phyloP scores from a whole-genome alignment of 2,888 invertebrate genomes.

The Leuctra nigra region DNA sequence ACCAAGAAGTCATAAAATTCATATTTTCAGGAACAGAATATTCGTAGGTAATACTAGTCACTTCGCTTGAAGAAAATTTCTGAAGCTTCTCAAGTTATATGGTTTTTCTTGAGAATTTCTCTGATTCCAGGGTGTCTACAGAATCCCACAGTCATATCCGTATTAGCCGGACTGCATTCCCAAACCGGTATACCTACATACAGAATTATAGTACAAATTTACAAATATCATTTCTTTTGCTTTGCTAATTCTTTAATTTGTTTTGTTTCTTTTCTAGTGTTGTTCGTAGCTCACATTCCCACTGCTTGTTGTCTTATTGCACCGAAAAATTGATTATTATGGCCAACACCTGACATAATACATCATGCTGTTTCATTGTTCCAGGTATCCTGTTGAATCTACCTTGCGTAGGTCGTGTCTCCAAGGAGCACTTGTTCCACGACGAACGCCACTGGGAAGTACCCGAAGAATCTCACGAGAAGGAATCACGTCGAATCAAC shows the following conservation, averaged over 20 bases:
- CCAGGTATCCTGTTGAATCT: constrained; percentile 47
- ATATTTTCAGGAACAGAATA: too few species aligned
- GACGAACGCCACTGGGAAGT: constrained; percentile 61
- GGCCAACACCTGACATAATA: too few species aligned
- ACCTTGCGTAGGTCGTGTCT: constrained; percentile 42
- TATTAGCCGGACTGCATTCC: not conserved
- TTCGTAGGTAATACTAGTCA: too few species aligned
- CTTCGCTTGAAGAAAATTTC: too few species aligned
- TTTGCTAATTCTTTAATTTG: too few species aligned
- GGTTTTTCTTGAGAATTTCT: not conserved
- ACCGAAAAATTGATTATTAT: too few species aligned
- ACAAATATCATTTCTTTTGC: not conserved
- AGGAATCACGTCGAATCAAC: not conserved
- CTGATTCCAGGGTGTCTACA: constrained; percentile 15
- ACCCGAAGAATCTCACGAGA: constrained; percentile 36
- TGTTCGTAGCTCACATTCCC: not conserved
- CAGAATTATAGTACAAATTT: not conserved
- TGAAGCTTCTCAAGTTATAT: not conserved
- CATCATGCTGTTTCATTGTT: too few species aligned
- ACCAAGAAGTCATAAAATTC: too few species aligned
- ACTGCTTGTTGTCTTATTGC: not conserved
- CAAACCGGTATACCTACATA: not conserved
- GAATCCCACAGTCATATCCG: constrained; percentile 1
- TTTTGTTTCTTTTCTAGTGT: not conserved
- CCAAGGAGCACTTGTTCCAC: constrained; percentile 51